Conservation (phyloP, 2,797 vertebrate genomes). For the Centroberyx gerrardi region DNA sequence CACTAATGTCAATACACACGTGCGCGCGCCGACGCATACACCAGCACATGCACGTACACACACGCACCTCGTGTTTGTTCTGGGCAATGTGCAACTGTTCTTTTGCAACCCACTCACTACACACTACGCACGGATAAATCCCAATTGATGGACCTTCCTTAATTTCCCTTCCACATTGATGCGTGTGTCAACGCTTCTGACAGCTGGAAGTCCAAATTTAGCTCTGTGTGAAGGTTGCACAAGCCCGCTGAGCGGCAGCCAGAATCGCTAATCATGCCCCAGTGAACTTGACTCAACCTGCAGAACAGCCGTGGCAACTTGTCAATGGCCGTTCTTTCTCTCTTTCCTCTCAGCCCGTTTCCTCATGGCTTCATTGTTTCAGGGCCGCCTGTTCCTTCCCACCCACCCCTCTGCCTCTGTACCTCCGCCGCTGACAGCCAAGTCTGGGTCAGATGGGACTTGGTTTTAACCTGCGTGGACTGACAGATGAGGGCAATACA, state of each 20-base stretch:
- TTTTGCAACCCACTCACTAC: not conserved
- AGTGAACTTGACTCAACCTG: conserved; percentile 46
- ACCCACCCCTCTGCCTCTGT: conserved; percentile 20
- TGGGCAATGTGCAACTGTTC: no score
- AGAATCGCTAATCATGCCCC: conserved; percentile 17
- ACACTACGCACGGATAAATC: not conserved
- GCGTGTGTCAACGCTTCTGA: not conserved
- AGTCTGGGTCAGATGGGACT: not conserved
- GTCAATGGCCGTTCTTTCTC: conserved; percentile 37
- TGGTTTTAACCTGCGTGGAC: not conserved
- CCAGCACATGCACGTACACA: not conserved
- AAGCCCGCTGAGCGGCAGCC: conserved; percentile 17
- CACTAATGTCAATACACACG: conserved; percentile 3
- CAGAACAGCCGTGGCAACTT: conserved; percentile 10
- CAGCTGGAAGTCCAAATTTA: not conserved
- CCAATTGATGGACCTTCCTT: not conserved
- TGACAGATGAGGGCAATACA: not conserved
- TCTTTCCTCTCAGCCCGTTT: conserved; percentile 51
- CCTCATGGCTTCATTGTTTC: conserved; percentile 59
- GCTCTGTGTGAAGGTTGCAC: conserved; percentile 1
- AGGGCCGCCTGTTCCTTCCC: conserved; percentile 44
- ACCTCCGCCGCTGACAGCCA: not conserved
- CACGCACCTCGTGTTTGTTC: not conserved
- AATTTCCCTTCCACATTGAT: not conserved
- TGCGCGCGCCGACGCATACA: not conserved